These are phyloP conservation scores for Engystomops pustulosus DNA, from an alignment of 2,113 vertebrate genomes.

Conservation along the genomic window DNA sequence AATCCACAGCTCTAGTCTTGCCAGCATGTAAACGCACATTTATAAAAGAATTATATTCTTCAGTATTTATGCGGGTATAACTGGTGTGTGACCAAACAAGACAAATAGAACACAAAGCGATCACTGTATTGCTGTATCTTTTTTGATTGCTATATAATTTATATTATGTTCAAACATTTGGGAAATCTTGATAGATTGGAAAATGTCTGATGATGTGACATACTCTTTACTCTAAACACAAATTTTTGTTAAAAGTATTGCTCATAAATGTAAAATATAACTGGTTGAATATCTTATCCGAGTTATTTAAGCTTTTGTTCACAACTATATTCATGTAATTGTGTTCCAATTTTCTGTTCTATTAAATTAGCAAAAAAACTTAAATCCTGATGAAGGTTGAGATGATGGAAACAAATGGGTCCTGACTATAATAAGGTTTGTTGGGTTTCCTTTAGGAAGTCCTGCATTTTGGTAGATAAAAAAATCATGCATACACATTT, in stretches of 20 bases:
- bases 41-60: constrained; percentile 45
- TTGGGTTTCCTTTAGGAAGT: no score
- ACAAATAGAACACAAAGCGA: constrained; percentile 21
- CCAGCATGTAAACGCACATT: constrained; percentile 51
- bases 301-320: no score
- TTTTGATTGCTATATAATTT: constrained; percentile 29
- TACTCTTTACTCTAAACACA: not conserved
- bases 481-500: no score
- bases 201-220: constrained; percentile 10
- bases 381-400: no score
- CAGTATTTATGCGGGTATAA: constrained; percentile 46
- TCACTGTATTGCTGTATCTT: constrained; percentile 4
- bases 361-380: no score
- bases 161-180: constrained; percentile 29
- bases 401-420: no score
- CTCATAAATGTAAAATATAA: not conserved
- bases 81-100: constrained; percentile 55
- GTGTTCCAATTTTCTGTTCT: no score
- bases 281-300: not conserved
- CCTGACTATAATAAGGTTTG: no score
- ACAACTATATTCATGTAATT: no score
- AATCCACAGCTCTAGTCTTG: constrained; percentile 41
- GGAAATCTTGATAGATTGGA: constrained; percentile 11
- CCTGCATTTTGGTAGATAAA: no score
- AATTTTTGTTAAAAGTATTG: not conserved